Percentiles rank a stretch among this genome's conserved stretches.
Conservation (phyloP, 2,888 invertebrate genomes). For the Apoderus coryli region DNA sequence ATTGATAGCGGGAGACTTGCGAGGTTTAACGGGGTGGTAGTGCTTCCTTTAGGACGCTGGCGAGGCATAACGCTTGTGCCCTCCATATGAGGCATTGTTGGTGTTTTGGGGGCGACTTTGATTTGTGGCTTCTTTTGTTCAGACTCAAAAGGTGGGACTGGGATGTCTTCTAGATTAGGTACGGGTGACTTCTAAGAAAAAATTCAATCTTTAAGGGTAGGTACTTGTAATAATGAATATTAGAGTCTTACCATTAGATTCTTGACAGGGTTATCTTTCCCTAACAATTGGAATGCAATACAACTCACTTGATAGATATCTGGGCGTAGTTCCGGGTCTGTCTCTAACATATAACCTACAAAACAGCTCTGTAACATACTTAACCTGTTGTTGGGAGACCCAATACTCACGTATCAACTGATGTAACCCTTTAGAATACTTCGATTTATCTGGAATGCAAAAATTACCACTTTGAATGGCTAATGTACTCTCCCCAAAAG, state of each 20-base stretch:
- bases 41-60: slow-evolving; percentile 61
- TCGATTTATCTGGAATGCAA: slow-evolving; percentile 67
- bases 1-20: slow-evolving; percentile 37
- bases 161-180: slow-evolving; percentile 49
- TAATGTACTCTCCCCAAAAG: slow-evolving; percentile 84
- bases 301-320: slow-evolving; percentile 75
- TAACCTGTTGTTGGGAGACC: too few species aligned
- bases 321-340: slow-evolving; percentile 67
- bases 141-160: slow-evolving; percentile 53
- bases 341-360: slow-evolving; percentile 67
- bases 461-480: slow-evolving; percentile 85
- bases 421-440: slow-evolving; percentile 55
- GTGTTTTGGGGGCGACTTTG: slow-evolving; percentile 25
- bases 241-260: slow-evolving; percentile 54
- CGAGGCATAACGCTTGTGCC: slow-evolving; percentile 73
- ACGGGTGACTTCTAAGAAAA: slow-evolving; percentile 44
- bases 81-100: slow-evolving; percentile 39
- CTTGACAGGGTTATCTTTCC: slow-evolving; percentile 63
- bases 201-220: slow-evolving; percentile 1
- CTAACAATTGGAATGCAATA: slow-evolving; percentile 54
- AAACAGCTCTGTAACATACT: too few species aligned
- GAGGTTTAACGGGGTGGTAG: slow-evolving; percentile 31
- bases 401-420: slow-evolving; percentile 55
- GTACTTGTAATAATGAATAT: neutral
- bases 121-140: slow-evolving; percentile 44